Evolutionary conservation across 1,140 invertebrate species (phyloP), one percentile per base, ranked within the genome.

Genomic region (Pogonognathellus flavescens): DNA sequence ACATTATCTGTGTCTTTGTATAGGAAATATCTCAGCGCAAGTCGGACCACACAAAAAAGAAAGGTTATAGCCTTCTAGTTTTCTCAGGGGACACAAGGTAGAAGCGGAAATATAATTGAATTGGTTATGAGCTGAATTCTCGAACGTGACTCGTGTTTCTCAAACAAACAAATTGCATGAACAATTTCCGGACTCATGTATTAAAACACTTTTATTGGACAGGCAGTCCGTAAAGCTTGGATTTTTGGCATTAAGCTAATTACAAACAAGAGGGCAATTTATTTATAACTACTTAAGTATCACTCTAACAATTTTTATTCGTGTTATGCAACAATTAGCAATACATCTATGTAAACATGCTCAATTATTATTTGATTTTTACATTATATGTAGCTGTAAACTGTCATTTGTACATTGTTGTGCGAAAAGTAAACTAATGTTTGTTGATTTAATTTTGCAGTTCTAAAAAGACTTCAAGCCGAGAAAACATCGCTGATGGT

Each of bases 401-500:
- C 31, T 41, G n/a, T 41, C 6, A 6, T 41, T 41, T 41, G 31
- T 41, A 41, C 31, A 41, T 41, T 41, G 6, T 6, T 41, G 1
- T 6, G 31, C 2, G 31, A 41, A 41, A 41, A 6, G 6, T 3
- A 41, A 41, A 41, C 31, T 41, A 41, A 41, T 41, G 31, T 41
- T 41, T 41, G 6, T 41, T 41, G 1, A 41, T 41, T 41, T 41
- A 41, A 41, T 41, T 41, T 52, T 55, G 20, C 80, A 81, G 80
- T 80, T 85, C 59, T 41, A 87, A 87, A 53, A 22, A 18, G 25
- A 72, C 20, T 59, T 49, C 60, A 20, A 88, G 87, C 66, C 84
- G 84, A 50, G 85, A 88, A 72, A 85, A 86, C 31, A 84, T 85
- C 25, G 41, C 49, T 16, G 88, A 80, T 53, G 87, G 84, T 81